Evolutionary conservation across 1,140 invertebrate genomes (phyloP), one percentile per base, ranked within the genome.

Genomic region (Stenopsyche tienmushanensis): DNA sequence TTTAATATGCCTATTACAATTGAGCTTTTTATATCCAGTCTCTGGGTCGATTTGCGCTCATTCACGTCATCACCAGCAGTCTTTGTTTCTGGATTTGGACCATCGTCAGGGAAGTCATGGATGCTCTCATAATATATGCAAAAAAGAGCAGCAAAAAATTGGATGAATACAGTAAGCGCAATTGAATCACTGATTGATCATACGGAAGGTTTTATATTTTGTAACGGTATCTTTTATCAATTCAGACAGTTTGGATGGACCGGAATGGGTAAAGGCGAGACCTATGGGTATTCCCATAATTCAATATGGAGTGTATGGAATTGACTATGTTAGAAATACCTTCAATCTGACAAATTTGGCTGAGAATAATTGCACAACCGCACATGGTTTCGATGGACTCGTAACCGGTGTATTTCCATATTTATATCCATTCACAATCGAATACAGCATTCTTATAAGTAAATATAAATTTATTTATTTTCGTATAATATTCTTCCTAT

Each of bases 11-110:
- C 29, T 34, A n/a, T 17, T 47, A 8, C 13, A 24, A 21, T 15
- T 15, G 24, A n/a, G n/a, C 26, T 29, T 55, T 45, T 70, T 52
- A 25, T 47, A 73, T 73, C 52, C 73, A 74, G 76, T 81, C 80
- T 54, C 62, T 89, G 13, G 85, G 85, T n/a, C 77, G 86, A 34
- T 87, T 90, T 68, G 86, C 83, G 2, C 77, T 90, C 24, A 90
- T 90, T 88, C 88, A 90, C 72, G 86, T 87, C 72, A 85, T 91
- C 29, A 85, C 86, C 0, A 84, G 87, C 53, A 87, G 85, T 70
- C 74, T 90, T 1, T 88, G 86, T 72, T 88, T 89, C 72, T 90
- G 89, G 89, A 78, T 90, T 13, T 84, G 83, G 72, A 88, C 87
- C 9, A 90, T 90, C 57, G 79, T 89, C 1, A 78, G 87, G 62